Base-by-base conservation (phyloP, 2,888 invertebrate species). In the Eupithecia exiguata region DNA sequence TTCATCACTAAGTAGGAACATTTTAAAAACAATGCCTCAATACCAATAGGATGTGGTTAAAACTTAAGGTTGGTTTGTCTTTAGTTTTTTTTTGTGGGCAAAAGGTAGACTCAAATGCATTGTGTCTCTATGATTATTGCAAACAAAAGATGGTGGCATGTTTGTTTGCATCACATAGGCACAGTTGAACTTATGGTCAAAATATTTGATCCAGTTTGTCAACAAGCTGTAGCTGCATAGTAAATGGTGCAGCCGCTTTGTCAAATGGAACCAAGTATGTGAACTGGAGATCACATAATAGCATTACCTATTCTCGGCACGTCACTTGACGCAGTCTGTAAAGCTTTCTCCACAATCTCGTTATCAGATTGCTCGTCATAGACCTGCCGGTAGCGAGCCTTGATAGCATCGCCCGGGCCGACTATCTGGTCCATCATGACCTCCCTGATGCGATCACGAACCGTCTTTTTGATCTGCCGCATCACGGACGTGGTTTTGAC, bases 371-470 rank as follows among this genome's bases (percentile, higher is more conserved):
- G 79, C 68, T 73, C 66, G 4, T 89, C 86, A 81, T 84, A 89
- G 74, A 81, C 79, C 70, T 83, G 70, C 71, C 91, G 89, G 81
- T 94, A 93, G 30, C 77, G 74, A 14, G 76, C 78, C 38, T 88
- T 78, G 68, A 92, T 86, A 2, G 85, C 81, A 3, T 46, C 38
- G 35, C 80, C 70, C 49, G 78, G 68, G 68, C 87, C 87, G 53
- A 93, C 88, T 7, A 79, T 62, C 75, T 89, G 87, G 76, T 86
- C 87, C 72, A 90, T 76, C 89, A 92, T 90, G 14, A 86, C 84
- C 30, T 72, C 74, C 67, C 86, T 81, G 38, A 93, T 83, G 73
- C 93, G 91, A 58, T 89, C 88, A 65, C 93, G 89, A 35, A 93
- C 81, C 10, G 78, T 81, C 71, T 88, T 83, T 80, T 92, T 93